Percentiles rank a stretch among this genome's conserved stretches.
Conservation (phyloP, 2,888 invertebrate genomes). For the Ptychoptera contaminata region DNA sequence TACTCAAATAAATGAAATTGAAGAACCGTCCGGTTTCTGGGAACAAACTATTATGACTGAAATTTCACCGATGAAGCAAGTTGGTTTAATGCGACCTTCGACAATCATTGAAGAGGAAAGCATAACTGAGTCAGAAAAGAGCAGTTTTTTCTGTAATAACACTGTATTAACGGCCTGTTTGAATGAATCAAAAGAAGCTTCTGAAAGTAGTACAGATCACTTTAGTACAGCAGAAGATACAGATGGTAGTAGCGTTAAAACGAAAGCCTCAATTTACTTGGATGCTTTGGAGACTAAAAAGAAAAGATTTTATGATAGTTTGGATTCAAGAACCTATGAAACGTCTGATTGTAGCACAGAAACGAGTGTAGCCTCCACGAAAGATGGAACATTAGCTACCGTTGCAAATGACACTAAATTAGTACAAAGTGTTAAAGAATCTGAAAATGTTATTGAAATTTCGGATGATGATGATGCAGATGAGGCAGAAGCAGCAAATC, state of each 20-base stretch:
- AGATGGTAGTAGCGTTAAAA: neutral
- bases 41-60: constrained; percentile 19
- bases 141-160: neutral
- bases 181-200: neutral
- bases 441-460: constrained; percentile 8
- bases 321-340: neutral
- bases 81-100: constrained; percentile 25
- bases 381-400: too few relatives aligned
- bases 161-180: neutral
- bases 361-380: too few relatives aligned
- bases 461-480: constrained; percentile 17
- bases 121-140: neutral
- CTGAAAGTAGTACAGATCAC: neutral
- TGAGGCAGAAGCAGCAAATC: constrained; percentile 6
- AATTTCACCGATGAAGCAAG: constrained; percentile 26
- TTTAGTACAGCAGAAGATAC: neutral
- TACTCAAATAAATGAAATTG: constrained; percentile 25
- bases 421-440: too few relatives aligned
- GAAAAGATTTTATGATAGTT: neutral
- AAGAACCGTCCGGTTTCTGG: constrained; percentile 27
- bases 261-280: neutral
- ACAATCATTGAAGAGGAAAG: constrained; percentile 24
- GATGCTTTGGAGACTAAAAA: neutral
- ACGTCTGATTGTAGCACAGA: neutral
- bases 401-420: too few relatives aligned